Base-by-base conservation (phyloP, 2,888 invertebrate genomes). In the Apamea crenata region DNA sequence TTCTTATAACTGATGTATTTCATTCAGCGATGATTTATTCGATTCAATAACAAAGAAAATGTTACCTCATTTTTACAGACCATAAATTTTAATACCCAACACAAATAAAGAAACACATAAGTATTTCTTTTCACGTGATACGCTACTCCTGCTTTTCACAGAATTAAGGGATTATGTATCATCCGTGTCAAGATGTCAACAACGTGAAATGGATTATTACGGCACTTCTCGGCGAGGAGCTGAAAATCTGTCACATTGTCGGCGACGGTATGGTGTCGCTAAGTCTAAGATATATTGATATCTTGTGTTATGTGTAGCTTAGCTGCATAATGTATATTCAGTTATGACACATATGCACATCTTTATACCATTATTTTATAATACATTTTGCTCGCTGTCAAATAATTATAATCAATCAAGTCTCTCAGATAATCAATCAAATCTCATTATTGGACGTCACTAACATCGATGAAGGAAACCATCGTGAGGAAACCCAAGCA, bases 191-290 rank as follows among this genome's bases (percentile, higher is more conserved):
- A 74, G 74, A 76, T 67, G 88, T 85, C 88, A 80, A 25, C 81
- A 32, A 5, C 66, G 63, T 40, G 61, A 85, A 85, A 85, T 87
- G 88, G 85, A 85, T 85, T 85, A 85, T 70, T 50, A 74, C 88
- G 66, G 36, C 59, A 70, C 44, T 75, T n/a, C 63, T 44, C 80
- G 40, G 67, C n/a, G 71, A 56, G 29, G 50, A 68, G 53, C 59
- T 61, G 85, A 53, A 84, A 85, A 87, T 85, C 88, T 85, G 84
- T 85, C 85, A 74, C 16, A 8, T 3, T 76, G 63, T 77, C 44
- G 59, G 40, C 56, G 74, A 36, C 32, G 32, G 16, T 40, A 63
- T 29, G 16, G 21, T 56, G 63, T 29, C 56, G 70, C 36, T 74
- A 63, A 61, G 70, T 40, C 44, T 29, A 50, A 72, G 68, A 59